Evolutionary conservation across 1,140 invertebrate genomes (phyloP).

Genomic region (Hyphantria cunea): DNA sequence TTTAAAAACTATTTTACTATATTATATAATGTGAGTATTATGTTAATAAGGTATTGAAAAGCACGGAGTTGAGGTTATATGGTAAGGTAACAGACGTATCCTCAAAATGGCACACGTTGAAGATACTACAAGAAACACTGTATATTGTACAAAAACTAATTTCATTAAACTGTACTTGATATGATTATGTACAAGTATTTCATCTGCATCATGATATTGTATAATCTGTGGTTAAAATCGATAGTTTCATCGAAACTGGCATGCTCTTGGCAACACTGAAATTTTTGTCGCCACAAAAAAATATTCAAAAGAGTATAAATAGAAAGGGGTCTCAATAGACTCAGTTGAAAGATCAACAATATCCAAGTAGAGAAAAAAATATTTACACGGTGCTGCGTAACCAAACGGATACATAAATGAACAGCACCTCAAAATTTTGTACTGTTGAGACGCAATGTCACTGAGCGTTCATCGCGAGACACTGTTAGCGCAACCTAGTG

Average conservation of each 20-base stretch:
- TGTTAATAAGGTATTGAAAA: slow-evolving; percentile 67
- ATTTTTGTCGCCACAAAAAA: slow-evolving; percentile 24
- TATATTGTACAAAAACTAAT: slow-evolving; percentile 63
- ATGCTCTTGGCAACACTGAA: slow-evolving; percentile 11
- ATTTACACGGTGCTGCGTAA: slow-evolving; percentile 27
- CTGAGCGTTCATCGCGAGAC: slow-evolving; percentile 59
- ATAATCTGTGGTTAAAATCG: slow-evolving; percentile 38
- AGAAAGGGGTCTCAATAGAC: slow-evolving; percentile 26
- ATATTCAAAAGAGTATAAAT: slow-evolving; percentile 37
- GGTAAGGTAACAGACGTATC: slow-evolving; percentile 70
- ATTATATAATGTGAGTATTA: slow-evolving; percentile 71
- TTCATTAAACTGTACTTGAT: slow-evolving; percentile 73
- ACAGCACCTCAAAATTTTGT: slow-evolving; percentile 55
- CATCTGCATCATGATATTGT: slow-evolving; percentile 38
- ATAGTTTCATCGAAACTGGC: slow-evolving; percentile 24
- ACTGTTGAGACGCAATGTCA: slow-evolving; percentile 59
- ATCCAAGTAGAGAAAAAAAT: slow-evolving; percentile 33
- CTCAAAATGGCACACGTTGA: slow-evolving; percentile 73
- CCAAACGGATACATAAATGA: slow-evolving; percentile 13
- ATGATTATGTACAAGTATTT: slow-evolving; percentile 68
- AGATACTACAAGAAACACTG: slow-evolving; percentile 66
- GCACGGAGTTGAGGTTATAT: slow-evolving; percentile 70
- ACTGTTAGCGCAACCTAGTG: slow-evolving; percentile 41
- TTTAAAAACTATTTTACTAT: slow-evolving; percentile 64
- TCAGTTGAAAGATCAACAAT: slow-evolving; percentile 33